Evolutionary conservation across 2,113 vertebrate species (phyloP).

Genomic region (Tupaia tana): DNA sequence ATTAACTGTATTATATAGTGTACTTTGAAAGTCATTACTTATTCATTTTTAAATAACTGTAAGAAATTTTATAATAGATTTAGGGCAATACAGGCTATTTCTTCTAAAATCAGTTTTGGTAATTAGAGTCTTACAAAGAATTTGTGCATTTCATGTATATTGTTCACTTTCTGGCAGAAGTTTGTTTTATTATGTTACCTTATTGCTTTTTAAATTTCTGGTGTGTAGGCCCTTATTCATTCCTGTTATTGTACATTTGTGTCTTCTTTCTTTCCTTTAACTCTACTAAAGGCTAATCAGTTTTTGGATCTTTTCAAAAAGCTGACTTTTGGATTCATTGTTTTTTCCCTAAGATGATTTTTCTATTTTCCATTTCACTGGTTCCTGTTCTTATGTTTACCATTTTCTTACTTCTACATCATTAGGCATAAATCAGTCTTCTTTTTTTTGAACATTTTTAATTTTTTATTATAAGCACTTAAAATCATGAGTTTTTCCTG

Average conservation of each 20-base stretch:
- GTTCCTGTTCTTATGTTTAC: conserved; percentile 2
- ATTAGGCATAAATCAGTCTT: background rate
- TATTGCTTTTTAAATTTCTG: background rate
- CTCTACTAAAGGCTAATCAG: background rate
- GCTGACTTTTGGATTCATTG: background rate
- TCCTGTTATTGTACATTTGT: background rate
- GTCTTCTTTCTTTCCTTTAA: background rate
- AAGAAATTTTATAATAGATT: background rate
- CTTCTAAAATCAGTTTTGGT: background rate
- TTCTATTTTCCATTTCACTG: background rate
- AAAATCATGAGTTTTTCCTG: background rate
- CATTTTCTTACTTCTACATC: background rate
- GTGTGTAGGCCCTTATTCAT: background rate
- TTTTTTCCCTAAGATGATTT: background rate
- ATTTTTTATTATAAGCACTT: background rate
- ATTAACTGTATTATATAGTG: background rate
- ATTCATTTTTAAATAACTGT: conserved; percentile 10
- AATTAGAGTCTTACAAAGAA: conserved; percentile 23
- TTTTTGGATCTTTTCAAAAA: background rate
- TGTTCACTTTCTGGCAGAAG: background rate
- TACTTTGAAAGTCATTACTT: background rate
- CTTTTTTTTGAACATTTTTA: conserved; percentile 1
- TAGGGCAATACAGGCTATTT: background rate
- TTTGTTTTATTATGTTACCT: background rate
- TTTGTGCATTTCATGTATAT: conserved; percentile 33